Base-by-base conservation (phyloP, 2,888 invertebrate genomes). In the Sesamia inferens region DNA sequence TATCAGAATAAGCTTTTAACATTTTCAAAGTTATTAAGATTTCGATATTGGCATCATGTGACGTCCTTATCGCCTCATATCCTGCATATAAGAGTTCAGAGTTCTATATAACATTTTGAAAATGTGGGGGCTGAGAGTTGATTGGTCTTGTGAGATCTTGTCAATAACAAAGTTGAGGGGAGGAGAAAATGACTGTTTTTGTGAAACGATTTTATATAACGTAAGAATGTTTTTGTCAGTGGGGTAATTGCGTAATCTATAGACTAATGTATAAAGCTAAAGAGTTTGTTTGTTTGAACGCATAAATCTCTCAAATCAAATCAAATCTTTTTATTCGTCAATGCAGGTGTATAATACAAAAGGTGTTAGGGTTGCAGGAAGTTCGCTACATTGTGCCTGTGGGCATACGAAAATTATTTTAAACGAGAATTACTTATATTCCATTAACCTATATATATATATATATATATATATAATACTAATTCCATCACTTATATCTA, bases 1-100 rank as follows among this genome's bases (percentile, higher is more conserved):
- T 70, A 82, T 84, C 77, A 59, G 61, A 77, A 76, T n/a, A 13
- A 57, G 64, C 67, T 68, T 72, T 77, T 84, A 71, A 81, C 66
- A 74, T 82, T 82, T 74, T 77, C 71, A 71, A 77, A 77, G 84
- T 78, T 81, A 82, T 76, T 83, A 74, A 74, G 84, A 76, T 59
- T 83, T 76, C 48, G 68, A 84, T 68, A 73, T 81, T 74, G 81
- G 81, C 81, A 57, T 84, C 62, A 76, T 24, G 24, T 76, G 72
- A 55, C 63, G 66, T 47, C 51, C 51, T 65, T 80, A 80, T 84
- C 80, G 24, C 4, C 70, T 81, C 72, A 84, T 84, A 84, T 82
- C 81, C 82, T 83, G 81, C 59, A 48, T n/a, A 31, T 31, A 31
- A 31, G 72, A 47, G 58, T 70, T 81, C 76, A 69, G 63, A 31